These are phyloP conservation scores for Orius insidiosus DNA, from an alignment of 1,140 invertebrate genomes.

Conservation along the genomic window DNA sequence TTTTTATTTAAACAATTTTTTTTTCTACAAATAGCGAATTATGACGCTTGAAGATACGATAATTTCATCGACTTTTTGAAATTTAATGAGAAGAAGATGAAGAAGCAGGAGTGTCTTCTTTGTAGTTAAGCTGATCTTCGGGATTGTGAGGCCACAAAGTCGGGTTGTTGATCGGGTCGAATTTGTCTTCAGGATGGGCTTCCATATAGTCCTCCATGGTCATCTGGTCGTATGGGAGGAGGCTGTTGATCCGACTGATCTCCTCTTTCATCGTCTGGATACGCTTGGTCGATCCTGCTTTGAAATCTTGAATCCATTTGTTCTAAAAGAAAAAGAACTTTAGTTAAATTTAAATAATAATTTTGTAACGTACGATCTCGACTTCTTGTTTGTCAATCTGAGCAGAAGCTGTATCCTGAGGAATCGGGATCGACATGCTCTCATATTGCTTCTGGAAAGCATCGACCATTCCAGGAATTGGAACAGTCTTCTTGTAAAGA, in stretches of 20 bases:
- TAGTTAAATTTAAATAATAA: slow-evolving; percentile 4
- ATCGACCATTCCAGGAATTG: slow-evolving; percentile 56
- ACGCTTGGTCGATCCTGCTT: slow-evolving; percentile 25
- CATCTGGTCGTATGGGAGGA: slow-evolving; percentile 67
- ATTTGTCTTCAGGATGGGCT: slow-evolving; percentile 45
- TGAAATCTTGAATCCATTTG: slow-evolving; percentile 25
- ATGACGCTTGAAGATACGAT: no score
- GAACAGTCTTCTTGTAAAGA: slow-evolving; percentile 47
- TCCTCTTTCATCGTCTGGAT: slow-evolving; percentile 33
- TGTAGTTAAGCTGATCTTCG: slow-evolving; percentile 29
- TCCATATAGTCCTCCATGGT: slow-evolving; percentile 68
- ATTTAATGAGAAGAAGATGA: no score
- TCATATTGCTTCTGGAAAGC: slow-evolving; percentile 67
- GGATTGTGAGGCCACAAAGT: slow-evolving; percentile 63
- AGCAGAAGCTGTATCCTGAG: slow-evolving; percentile 47
- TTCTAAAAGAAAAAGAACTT: slow-evolving; percentile 24
- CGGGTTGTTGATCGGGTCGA: slow-evolving; percentile 52
- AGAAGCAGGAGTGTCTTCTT: slow-evolving; percentile 13
- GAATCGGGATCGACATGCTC: slow-evolving; percentile 55
- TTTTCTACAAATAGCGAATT: no score
- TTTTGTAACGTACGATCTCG: slow-evolving; percentile 30
- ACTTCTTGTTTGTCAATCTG: slow-evolving; percentile 51
- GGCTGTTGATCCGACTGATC: slow-evolving; percentile 36
- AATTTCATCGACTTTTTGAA: no score
- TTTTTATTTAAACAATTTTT: no score